These are phyloP conservation scores for Exocentrus adspersus DNA, from an alignment of 2,888 invertebrate species.

Conservation along the genomic window DNA sequence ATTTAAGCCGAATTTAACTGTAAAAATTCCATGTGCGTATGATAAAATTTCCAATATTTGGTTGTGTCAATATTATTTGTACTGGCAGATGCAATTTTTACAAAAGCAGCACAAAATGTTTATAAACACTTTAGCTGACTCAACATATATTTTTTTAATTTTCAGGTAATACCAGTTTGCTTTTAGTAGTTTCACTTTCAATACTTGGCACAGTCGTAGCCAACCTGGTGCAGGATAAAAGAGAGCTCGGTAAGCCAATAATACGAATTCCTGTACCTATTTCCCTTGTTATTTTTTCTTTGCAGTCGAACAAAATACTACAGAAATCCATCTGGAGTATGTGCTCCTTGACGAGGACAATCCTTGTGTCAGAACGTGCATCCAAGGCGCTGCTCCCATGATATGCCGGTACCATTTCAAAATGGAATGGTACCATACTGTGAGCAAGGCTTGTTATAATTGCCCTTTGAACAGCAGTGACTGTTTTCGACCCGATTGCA, in stretches of 20 bases:
- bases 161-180: slow-evolving; percentile 6
- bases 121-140: no score
- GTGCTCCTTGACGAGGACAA: slow-evolving; percentile 51
- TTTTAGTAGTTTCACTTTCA: slow-evolving; percentile 16
- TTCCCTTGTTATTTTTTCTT: no score
- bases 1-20: no score
- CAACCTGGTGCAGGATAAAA: slow-evolving; percentile 1
- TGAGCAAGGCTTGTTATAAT: slow-evolving; percentile 88
- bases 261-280: no score
- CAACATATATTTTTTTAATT: background rate
- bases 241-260: slow-evolving; percentile 4
- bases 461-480: slow-evolving; percentile 82
- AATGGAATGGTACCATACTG: slow-evolving; percentile 85
- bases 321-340: slow-evolving; percentile 49
- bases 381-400: slow-evolving; percentile 69
- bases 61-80: no score
- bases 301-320: slow-evolving; percentile 31
- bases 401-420: slow-evolving; percentile 77
- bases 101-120: no score
- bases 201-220: slow-evolving; percentile 5
- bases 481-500: slow-evolving; percentile 82
- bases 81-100: no score
- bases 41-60: no score
- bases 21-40: no score
- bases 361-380: slow-evolving; percentile 76